These are phyloP conservation scores for Ctenopoma multispine DNA, from an alignment of 2,797 vertebrate genomes.

Conservation along the genomic window DNA sequence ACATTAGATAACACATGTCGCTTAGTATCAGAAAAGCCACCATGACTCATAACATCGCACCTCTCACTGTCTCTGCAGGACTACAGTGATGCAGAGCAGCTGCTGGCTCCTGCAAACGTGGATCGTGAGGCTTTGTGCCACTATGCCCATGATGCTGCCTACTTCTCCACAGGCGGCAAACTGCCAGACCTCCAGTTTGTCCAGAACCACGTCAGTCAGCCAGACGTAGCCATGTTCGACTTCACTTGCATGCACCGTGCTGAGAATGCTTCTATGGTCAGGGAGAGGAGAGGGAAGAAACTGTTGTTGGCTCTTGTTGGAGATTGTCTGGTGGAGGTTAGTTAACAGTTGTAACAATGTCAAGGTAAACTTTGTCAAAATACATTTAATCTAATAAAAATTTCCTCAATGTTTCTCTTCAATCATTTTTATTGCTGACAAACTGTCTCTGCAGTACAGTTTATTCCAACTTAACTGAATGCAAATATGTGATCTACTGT, in stretches of 20 bases:
- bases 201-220: constrained; percentile 76
- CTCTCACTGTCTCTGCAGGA: constrained; percentile 81
- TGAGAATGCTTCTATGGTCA: constrained; percentile 90
- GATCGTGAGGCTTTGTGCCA: constrained; percentile 83
- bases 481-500: no score
- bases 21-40: constrained; percentile 2
- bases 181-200: constrained; percentile 90
- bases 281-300: constrained; percentile 86
- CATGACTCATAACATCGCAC: constrained; percentile 19
- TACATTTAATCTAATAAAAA: no score
- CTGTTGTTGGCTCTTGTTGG: constrained; percentile 91
- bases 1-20: constrained; percentile 11
- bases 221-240: constrained; percentile 93
- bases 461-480: no score
- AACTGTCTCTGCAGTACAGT: no score
- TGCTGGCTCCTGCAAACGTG: constrained; percentile 87
- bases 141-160: constrained; percentile 90
- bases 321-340: constrained; percentile 96
- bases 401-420: no score
- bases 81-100: constrained; percentile 81
- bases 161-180: constrained; percentile 88
- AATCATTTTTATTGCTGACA: no score
- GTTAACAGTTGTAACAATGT: no score
- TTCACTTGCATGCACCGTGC: constrained; percentile 97
- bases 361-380: no score